A percentile compares a stretch with the other conserved stretches of the same genome.
These are phyloP conservation scores for Nudaria mundana DNA, from an alignment of 2,888 invertebrate genomes.

Conservation along the genomic window DNA sequence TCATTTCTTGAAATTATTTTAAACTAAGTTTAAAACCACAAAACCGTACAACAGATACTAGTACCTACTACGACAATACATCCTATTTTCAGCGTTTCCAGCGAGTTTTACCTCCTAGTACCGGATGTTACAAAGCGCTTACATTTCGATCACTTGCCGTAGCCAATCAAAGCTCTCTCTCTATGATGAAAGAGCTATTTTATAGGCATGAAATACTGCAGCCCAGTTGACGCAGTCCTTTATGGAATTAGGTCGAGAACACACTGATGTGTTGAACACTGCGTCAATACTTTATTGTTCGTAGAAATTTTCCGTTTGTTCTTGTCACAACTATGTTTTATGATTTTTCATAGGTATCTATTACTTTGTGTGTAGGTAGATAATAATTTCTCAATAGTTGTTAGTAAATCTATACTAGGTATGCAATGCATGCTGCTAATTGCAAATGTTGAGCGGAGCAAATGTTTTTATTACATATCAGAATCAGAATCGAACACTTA, in stretches of 20 bases:
- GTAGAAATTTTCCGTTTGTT: slow-evolving; percentile 1
- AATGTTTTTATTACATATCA: too few relatives aligned
- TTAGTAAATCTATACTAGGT: too few relatives aligned
- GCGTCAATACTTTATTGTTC: slow-evolving; percentile 13
- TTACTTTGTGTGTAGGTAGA: too few relatives aligned
- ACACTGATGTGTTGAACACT: slow-evolving; percentile 8
- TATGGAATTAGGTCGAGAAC: slow-evolving; percentile 19
- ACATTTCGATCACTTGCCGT: slow-evolving; percentile 3
- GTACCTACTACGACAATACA: background rate
- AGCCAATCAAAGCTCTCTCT: slow-evolving; percentile 4
- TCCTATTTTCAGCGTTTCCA: background rate
- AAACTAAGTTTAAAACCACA: too few relatives aligned
- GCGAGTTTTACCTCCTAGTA: background rate
- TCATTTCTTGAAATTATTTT: too few relatives aligned
- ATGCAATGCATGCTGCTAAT: too few relatives aligned
- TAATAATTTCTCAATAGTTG: too few relatives aligned
- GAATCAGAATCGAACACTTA: too few relatives aligned
- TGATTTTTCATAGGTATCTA: slow-evolving; percentile 1
- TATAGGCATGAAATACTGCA: slow-evolving; percentile 8
- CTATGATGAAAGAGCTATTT: slow-evolving; percentile 5
- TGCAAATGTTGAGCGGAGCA: too few relatives aligned
- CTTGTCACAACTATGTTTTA: slow-evolving; percentile 3
- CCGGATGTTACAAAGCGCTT: background rate
- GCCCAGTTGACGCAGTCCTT: slow-evolving; percentile 12
- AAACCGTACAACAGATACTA: background rate